Base-by-base conservation (phyloP, 1,140 invertebrate genomes). In the Hylaeus volcanicus region DNA sequence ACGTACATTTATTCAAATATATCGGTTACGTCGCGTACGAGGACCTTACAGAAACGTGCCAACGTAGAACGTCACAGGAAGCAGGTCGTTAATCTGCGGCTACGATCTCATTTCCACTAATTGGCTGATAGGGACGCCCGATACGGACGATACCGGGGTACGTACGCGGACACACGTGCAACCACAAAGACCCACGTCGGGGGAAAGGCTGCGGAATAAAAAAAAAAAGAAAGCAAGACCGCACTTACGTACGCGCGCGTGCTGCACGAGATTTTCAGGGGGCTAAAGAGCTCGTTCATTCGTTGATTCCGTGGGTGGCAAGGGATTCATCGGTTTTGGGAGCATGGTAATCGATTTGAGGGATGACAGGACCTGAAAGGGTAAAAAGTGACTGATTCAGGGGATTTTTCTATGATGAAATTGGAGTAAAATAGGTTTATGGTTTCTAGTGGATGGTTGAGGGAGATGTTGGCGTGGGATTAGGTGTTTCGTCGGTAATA, bases 61-160 rank as follows among this genome's bases (percentile, higher is more conserved):
- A 86, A 56, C 55, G 41, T 56, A 53, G 74, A 83, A 79, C 72
- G 74, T 86, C 80, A 74, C 81, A 75, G 74, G 83, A 85, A 74
- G 63, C 81, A 58, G 74, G 64, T 87, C 64, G 76, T 87, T 87
- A 87, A 87, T 87, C 85, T 83, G 60, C 61, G 77, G 76, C 69
- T 86, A 65, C 84, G 85, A 86, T 87, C 84, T 87, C 77, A 87
- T 87, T 86, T 87, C 81, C 83, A 77, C 84, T 87, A 87, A 87
- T 87, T 87, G 85, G 85, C 85, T 86, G 85, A 87, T 87, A 86
- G 85, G 81, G 77, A 76, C 65, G 85, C 53, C 78, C 76, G 85
- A 87, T 87, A 87, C 70, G 77, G 60, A 74, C 77, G 84, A 86
- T 86, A 81, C 68, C 56, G 65, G 74, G 66, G 64, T 64, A 74